Evolutionary conservation across 2,888 invertebrate genomes (phyloP).

Genomic region (Phymatocera aterrima): DNA sequence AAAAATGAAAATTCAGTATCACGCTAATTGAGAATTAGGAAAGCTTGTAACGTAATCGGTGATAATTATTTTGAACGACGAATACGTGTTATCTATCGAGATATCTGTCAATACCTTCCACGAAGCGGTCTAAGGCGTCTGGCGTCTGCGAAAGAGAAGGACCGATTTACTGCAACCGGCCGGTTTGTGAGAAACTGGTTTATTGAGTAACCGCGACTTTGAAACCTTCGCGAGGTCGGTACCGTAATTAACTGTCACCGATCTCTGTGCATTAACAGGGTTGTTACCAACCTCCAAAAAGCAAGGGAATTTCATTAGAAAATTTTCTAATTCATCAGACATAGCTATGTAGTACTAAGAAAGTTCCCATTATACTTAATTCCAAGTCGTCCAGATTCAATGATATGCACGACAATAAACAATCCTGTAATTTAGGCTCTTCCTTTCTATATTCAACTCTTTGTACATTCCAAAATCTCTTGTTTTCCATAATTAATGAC

Average conservation of each 20-base stretch:
- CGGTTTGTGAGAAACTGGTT: slow-evolving; percentile 32
- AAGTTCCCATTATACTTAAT: too few species aligned
- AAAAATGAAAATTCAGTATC: background rate
- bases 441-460: too few species aligned
- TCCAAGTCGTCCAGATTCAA: too few species aligned
- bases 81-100: slow-evolving; percentile 8
- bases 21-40: background rate
- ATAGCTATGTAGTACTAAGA: too few species aligned
- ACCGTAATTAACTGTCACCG: slow-evolving; percentile 26
- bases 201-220: slow-evolving; percentile 39
- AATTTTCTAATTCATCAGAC: too few species aligned
- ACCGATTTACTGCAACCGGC: slow-evolving; percentile 11
- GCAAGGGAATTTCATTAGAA: background rate
- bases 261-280: background rate
- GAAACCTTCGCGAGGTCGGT: slow-evolving; percentile 21
- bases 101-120: slow-evolving; percentile 26
- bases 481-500: too few species aligned
- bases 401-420: too few species aligned
- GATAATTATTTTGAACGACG: slow-evolving; percentile 18
- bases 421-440: too few species aligned
- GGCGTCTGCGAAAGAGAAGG: background rate
- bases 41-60: slow-evolving; percentile 2
- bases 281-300: slow-evolving; percentile 1
- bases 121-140: slow-evolving; percentile 12
- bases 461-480: too few species aligned